Conservation (phyloP, 2,113 vertebrate species). For the Origma solitaria region DNA sequence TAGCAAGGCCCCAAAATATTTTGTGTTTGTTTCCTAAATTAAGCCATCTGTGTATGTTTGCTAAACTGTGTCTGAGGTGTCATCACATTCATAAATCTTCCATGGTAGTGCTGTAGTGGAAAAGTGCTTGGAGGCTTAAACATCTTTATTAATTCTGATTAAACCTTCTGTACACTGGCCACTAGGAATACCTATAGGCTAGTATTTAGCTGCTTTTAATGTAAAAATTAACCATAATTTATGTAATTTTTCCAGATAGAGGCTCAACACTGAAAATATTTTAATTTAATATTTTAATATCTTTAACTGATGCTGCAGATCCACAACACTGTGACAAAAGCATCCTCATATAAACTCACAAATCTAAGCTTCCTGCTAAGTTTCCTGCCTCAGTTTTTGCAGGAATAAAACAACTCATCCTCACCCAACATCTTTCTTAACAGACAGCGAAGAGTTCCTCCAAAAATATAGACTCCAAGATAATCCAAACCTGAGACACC, state of each 20-base stretch:
- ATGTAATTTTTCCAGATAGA: background rate
- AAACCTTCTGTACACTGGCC: background rate
- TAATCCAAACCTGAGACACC: background rate
- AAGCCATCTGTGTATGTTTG: constrained; percentile 17
- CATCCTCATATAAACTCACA: background rate
- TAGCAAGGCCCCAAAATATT: background rate
- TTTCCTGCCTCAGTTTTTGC: background rate
- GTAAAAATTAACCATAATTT: background rate
- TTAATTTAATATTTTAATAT: background rate
- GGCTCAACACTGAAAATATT: background rate
- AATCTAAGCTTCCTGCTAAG: background rate
- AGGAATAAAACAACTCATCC: background rate
- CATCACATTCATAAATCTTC: constrained; percentile 16
- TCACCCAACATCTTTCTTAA: background rate
- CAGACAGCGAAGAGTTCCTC: background rate
- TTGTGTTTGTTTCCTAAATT: constrained; percentile 35
- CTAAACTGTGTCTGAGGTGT: constrained; percentile 14
- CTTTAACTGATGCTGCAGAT: background rate
- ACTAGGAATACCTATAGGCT: background rate
- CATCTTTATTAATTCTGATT: background rate
- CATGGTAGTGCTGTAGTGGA: background rate
- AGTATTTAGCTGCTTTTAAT: background rate
- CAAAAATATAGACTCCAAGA: background rate
- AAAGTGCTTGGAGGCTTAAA: background rate
- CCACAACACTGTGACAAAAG: background rate